A percentile compares a stretch with the other conserved stretches of the same genome.
Evolutionary conservation across 2,888 invertebrate species (phyloP).

Genomic region (Cephus runcator): DNA sequence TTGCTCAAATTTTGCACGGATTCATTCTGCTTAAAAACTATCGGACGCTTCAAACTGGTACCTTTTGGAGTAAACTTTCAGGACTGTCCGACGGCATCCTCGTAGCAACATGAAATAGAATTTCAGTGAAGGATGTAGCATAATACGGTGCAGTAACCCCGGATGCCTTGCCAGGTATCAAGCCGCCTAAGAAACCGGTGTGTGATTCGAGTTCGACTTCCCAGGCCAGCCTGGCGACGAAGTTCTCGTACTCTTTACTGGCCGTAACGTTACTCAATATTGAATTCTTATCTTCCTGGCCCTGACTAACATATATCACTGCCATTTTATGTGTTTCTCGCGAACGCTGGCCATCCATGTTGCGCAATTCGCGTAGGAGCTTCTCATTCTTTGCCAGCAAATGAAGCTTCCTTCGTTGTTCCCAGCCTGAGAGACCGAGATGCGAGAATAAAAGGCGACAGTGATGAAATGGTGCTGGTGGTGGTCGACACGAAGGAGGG

Average conservation of each 20-base stretch:
- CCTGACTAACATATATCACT: slow-evolving; percentile 96
- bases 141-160: slow-evolving; percentile 95
- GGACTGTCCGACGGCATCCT: slow-evolving; percentile 93
- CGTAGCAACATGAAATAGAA: slow-evolving; percentile 97
- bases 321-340: slow-evolving; percentile 96
- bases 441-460: slow-evolving; percentile 92
- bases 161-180: slow-evolving; percentile 89
- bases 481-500: slow-evolving; percentile 68
- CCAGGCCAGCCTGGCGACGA: slow-evolving; percentile 79
- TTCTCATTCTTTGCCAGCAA: slow-evolving; percentile 89
- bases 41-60: slow-evolving; percentile 46
- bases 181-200: slow-evolving; percentile 93
- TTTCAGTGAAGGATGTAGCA: slow-evolving; percentile 92
- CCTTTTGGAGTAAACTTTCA: slow-evolving; percentile 88
- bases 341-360: slow-evolving; percentile 92
- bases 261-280: slow-evolving; percentile 92
- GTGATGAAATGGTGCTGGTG: slow-evolving; percentile 79
- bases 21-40: not conserved
- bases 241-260: slow-evolving; percentile 92
- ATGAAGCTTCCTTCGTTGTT: slow-evolving; percentile 85
- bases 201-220: slow-evolving; percentile 93
- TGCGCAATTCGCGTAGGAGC: slow-evolving; percentile 87
- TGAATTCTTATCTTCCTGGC: slow-evolving; percentile 96
- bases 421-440: slow-evolving; percentile 90
- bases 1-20: not conserved